A percentile compares a stretch with the other conserved stretches of the same genome.
phyloP scores from a whole-genome alignment of 2,113 vertebrate species.

The Chionis minor region DNA sequence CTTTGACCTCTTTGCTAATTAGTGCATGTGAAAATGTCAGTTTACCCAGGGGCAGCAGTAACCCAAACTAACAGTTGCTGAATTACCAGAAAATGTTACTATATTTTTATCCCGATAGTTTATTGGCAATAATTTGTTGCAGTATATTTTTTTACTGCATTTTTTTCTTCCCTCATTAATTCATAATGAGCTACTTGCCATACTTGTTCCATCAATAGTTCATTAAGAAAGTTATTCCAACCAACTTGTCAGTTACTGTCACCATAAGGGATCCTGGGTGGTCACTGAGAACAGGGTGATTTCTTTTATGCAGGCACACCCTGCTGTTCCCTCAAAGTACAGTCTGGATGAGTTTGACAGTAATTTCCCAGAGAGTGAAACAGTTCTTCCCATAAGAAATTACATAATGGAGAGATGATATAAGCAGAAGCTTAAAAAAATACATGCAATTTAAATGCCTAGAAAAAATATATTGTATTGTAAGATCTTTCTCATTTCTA shows the following conservation, averaged over 20 bases:
- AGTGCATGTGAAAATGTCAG: constrained; percentile 63
- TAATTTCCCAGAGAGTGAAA: background rate
- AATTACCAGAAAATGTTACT: constrained; percentile 23
- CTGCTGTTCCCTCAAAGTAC: background rate
- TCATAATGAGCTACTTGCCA: background rate
- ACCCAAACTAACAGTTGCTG: constrained; percentile 29
- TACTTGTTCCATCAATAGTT: background rate
- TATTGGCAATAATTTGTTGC: background rate
- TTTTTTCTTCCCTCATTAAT: background rate
- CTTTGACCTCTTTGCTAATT: constrained; percentile 69
- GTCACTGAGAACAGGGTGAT: background rate
- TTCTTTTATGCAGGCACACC: background rate
- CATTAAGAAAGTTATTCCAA: background rate
- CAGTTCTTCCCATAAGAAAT: background rate
- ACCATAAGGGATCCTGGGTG: background rate
- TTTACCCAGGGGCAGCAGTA: constrained; percentile 54
- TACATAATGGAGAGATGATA: background rate
- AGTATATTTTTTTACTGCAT: background rate
- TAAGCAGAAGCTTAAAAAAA: background rate
- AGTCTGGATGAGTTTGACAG: background rate
- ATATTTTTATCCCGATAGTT: background rate
- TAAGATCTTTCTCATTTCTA: background rate
- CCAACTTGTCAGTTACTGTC: background rate
- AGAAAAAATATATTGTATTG: background rate
- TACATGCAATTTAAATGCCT: background rate